Evolutionary conservation across 2,797 vertebrate species (phyloP).

Genomic region (Fringilla coelebs): DNA sequence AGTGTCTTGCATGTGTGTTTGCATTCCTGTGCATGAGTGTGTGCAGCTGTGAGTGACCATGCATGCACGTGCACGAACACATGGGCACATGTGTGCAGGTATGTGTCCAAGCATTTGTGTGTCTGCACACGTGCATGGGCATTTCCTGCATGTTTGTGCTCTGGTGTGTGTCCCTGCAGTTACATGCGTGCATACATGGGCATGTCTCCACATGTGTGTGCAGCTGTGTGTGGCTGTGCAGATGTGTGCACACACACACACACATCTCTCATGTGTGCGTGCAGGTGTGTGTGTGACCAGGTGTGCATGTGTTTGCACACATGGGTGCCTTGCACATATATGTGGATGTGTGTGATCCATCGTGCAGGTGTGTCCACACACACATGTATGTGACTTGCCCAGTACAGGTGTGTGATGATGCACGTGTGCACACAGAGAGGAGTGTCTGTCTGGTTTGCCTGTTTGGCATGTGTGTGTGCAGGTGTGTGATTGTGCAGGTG

Average conservation of each 20-base stretch:
- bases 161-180: not conserved
- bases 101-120: not conserved
- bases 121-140: not conserved
- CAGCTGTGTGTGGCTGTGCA: too few relatives aligned
- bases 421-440: too few relatives aligned
- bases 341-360: not conserved
- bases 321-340: accelerated
- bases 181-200: not conserved
- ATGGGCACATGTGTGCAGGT: not conserved
- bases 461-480: not conserved
- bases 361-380: not conserved
- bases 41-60: not conserved
- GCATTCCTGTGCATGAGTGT: not conserved
- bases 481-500: not conserved
- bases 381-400: not conserved
- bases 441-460: not conserved
- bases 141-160: not conserved
- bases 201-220: not conserved
- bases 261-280: accelerated
- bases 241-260: not conserved
- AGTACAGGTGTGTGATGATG: not conserved
- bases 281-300: not conserved
- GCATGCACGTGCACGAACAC: too few relatives aligned
- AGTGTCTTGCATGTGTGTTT: not conserved
- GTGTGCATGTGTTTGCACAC: not conserved